phyloP scores from a whole-genome alignment of 1,140 invertebrate genomes.

The Micrasema longulum region DNA sequence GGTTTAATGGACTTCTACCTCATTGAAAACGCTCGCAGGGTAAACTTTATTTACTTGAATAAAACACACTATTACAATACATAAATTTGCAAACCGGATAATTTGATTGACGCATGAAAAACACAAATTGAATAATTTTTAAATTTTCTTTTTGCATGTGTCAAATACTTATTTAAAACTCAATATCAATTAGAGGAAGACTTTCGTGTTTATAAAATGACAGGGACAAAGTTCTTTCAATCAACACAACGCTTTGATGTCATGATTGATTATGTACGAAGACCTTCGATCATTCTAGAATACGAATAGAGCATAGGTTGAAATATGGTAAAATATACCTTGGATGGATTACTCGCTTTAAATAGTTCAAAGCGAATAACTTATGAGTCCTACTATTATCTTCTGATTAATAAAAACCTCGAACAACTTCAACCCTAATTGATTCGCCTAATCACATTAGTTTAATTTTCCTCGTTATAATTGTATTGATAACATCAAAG shows the following conservation, averaged over 20 bases:
- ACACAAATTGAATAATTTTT: constrained; percentile 26
- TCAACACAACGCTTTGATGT: constrained; percentile 24
- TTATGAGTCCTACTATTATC: constrained; percentile 1
- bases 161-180: not conserved
- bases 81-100: no score
- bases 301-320: no score
- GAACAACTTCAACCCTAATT: constrained; percentile 37
- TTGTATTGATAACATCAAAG: constrained; percentile 46
- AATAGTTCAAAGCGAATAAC: no score
- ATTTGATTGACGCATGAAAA: no score
- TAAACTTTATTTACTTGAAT: no score
- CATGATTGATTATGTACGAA: constrained; percentile 23
- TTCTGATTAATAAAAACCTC: constrained; percentile 33
- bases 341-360: no score
- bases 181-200: constrained; percentile 13
- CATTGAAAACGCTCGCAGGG: no score
- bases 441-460: constrained; percentile 47
- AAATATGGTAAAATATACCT: no score
- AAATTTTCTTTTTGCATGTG: constrained; percentile 17
- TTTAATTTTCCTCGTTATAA: constrained; percentile 38
- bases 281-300: constrained; percentile 7
- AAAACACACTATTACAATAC: no score
- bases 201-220: constrained; percentile 35
- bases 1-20: no score
- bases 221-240: constrained; percentile 23